Conservation (phyloP, 1,140 invertebrate genomes). For the Mycetomoellerius zeteki region DNA sequence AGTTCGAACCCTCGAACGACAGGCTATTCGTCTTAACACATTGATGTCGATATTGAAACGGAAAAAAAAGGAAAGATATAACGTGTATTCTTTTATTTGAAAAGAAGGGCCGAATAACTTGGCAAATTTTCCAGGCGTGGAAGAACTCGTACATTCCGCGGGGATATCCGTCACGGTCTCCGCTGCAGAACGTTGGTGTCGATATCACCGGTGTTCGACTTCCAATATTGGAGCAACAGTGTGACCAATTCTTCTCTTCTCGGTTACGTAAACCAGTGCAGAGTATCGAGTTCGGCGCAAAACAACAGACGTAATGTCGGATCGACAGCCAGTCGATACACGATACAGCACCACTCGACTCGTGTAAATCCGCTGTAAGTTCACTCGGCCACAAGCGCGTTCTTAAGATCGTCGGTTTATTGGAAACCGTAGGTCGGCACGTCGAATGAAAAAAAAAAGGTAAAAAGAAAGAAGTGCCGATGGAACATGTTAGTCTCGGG, state of each 20-base stretch:
- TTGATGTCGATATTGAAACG: slow-evolving; percentile 7
- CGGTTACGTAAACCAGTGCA: slow-evolving; percentile 60
- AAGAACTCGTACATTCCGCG: not conserved
- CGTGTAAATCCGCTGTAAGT: slow-evolving; percentile 69
- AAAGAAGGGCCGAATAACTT: not conserved
- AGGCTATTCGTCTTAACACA: not conserved
- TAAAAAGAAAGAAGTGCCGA: not conserved
- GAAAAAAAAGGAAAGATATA: slow-evolving; percentile 3
- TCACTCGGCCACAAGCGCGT: slow-evolving; percentile 40
- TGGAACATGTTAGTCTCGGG: slow-evolving; percentile 51
- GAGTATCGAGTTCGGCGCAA: slow-evolving; percentile 27
- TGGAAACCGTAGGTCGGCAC: slow-evolving; percentile 65
- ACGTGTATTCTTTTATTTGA: not conserved
- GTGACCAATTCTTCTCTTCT: slow-evolving; percentile 47
- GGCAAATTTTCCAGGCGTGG: slow-evolving; percentile 46
- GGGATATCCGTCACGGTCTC: slow-evolving; percentile 39
- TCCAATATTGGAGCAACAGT: slow-evolving; percentile 53
- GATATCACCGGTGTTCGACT: slow-evolving; percentile 50
- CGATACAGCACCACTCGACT: slow-evolving; percentile 41
- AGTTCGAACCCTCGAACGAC: not conserved
- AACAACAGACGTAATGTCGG: slow-evolving; percentile 66
- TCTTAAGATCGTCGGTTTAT: slow-evolving; percentile 58
- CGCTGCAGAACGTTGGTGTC: slow-evolving; percentile 53
- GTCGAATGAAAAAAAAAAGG: slow-evolving; percentile 9
- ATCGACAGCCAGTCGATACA: slow-evolving; percentile 65